A percentile compares a stretch with the other conserved stretches of the same genome.
Conservation (phyloP, 2,797 vertebrate species). For the Hippocampus kuda region DNA sequence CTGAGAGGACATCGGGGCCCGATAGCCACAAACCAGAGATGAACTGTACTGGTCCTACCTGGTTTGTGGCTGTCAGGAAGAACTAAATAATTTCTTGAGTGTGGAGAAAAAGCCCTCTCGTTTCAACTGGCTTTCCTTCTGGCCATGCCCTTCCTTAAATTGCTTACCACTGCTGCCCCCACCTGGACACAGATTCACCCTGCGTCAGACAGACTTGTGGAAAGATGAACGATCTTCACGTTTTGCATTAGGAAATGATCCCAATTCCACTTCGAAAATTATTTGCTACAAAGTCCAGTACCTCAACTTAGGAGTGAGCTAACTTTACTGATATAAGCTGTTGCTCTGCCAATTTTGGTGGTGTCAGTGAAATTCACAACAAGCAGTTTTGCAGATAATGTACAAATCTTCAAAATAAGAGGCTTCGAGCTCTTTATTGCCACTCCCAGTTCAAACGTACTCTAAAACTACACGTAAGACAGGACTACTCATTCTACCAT, state of each 20-base stretch:
- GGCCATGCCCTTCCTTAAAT: constrained; percentile 63
- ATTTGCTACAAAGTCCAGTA: not conserved
- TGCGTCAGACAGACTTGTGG: not conserved
- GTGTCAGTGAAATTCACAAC: no score
- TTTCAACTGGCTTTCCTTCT: constrained; percentile 54
- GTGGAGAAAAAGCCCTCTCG: constrained; percentile 79
- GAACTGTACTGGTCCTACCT: constrained; percentile 65
- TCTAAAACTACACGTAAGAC: no score
- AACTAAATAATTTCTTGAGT: constrained; percentile 87
- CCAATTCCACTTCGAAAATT: no score
- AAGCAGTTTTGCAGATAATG: no score
- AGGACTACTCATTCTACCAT: no score
- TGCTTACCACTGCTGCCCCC: constrained; percentile 71
- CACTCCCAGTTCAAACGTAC: no score
- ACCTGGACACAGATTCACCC: constrained; percentile 76
- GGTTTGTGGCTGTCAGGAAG: constrained; percentile 73
- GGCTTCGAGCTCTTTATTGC: no score
- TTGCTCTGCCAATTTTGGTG: no score
- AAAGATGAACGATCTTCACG: not conserved
- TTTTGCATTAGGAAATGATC: no score
- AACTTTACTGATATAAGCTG: not conserved
- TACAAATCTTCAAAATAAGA: no score
- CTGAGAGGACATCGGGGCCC: no score
- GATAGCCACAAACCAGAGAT: constrained; percentile 54
- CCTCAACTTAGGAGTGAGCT: not conserved